phyloP scores from a whole-genome alignment of 2,888 invertebrate species.

The Limulus polyphemus region DNA sequence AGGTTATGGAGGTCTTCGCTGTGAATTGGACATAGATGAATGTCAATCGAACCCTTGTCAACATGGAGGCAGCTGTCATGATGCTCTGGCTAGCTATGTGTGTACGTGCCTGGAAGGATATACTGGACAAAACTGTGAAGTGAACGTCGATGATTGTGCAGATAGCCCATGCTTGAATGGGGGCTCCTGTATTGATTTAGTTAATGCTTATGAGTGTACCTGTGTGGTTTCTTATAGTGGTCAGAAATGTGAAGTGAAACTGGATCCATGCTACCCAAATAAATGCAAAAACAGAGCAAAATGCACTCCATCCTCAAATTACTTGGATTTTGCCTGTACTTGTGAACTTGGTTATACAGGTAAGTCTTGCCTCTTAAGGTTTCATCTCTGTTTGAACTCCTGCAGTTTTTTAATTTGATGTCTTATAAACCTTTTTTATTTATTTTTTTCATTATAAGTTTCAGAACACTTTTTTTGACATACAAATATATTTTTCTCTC shows the following conservation, averaged over 20 bases:
- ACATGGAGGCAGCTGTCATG: constrained; percentile 79
- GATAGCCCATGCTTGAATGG: constrained; percentile 74
- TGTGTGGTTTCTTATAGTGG: constrained; percentile 85
- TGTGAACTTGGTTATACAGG: constrained; percentile 74
- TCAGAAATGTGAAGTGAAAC: constrained; percentile 68
- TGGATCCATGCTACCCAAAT: constrained; percentile 61
- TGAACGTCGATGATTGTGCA: constrained; percentile 83
- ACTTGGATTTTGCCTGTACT: constrained; percentile 75
- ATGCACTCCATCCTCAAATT: constrained; percentile 77
- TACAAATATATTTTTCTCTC: too few species aligned
- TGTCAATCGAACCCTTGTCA: constrained; percentile 79
- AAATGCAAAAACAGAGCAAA: constrained; percentile 80
- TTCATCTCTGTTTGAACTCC: not conserved
- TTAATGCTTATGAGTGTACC: constrained; percentile 79
- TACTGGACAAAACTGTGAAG: constrained; percentile 74
- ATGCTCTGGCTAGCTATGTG: constrained; percentile 36
- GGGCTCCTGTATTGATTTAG: constrained; percentile 79
- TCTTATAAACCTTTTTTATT: not conserved
- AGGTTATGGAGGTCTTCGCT: constrained; percentile 64
- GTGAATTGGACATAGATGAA: constrained; percentile 86
- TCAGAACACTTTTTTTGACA: too few species aligned
- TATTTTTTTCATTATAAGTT: not conserved
- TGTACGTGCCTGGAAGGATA: constrained; percentile 51
- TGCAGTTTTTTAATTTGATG: not conserved
- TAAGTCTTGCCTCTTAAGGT: constrained; percentile 29